Base-by-base conservation (phyloP, 2,888 invertebrate genomes). In the Dilophus febrilis region DNA sequence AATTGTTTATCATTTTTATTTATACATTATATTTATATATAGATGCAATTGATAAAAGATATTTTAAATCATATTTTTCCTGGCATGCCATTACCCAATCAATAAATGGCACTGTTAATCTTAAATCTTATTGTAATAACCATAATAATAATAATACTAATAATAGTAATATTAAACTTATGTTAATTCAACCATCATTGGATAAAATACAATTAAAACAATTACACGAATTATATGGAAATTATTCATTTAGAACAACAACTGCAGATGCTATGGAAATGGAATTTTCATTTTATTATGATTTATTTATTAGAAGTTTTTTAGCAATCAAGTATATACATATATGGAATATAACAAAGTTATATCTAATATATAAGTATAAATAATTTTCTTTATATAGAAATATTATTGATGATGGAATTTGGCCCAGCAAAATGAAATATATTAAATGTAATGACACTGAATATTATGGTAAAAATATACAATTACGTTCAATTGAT, bases 221-320 rank as follows among this genome's bases (percentile, higher is more conserved):
- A 8, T 8, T 22, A 22, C 4, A 22, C 8, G 8, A 22, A 6
- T 22, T 22, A 78, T 22, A 58, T 82, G 42, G 77, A 78, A 10
- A n/a, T n/a, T n/a, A n/a, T n/a, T n/a, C n/a, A n/a, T n/a, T n/a
- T n/a, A n/a, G 66, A 73, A 46, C 71, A 83, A 40, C 72, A 70
- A 51, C 77, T 77, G 2, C 75, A 77, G 1, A 81, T 74, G 56
- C 77, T 77, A 54, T 65, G 3, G 77, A 80, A 61, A 76, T 86
- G 44, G 73, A 78, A 32, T 75, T 82, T 1, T 81, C 83, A 5
- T 90, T 91, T 61, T 88, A 90, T 62, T 90, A 87, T 59, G 91
- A 92, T 61, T 61, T 91, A 45, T 74, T 80, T 18, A 58, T 83
- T 42, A 66, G 79, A 48, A 72, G 82, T 4, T 74, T 84, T 52